Base-by-base conservation (phyloP, 1,140 invertebrate species). In the Pseudomyrmex gracilis region DNA sequence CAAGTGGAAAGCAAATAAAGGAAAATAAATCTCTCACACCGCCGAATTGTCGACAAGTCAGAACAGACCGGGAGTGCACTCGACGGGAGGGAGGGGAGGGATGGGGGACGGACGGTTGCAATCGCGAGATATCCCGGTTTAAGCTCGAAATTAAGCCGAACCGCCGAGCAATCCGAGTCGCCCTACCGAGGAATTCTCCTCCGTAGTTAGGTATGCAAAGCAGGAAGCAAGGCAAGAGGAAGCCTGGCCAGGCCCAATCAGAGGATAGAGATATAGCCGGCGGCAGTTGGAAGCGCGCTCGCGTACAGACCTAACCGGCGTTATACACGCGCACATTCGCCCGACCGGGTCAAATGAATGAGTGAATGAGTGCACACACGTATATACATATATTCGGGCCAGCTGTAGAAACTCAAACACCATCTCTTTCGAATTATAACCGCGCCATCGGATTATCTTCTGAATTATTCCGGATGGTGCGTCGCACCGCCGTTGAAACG, bases 131-230 rank as follows among this genome's bases (percentile, higher is more conserved):
- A 85, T 85, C 58, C 67, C 53, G 76, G 80, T 86, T 90, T 87
- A 73, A 87, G 61, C 82, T 87, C 17, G 77, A 86, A 89, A 87
- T 90, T 89, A 89, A 90, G 86, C 83, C 73, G 87, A 89, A 87
- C 71, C 77, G 73, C 71, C 77, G 73, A 90, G 76, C 82, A 78
- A 89, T 89, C 85, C 66, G 71, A 70, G 86, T 87, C 83, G 82
- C 83, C 84, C 85, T 85, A 76, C 22, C 66, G 83, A 70, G 77
- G 84, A 78, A 88, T 85, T 87, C 86, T 58, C 67, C 89, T 87
- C 57, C 82, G 87, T 91, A 90, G 90, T 91, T 91, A 91, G 88
- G 87, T 90, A 91, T 91, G 90, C 90, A 90, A 90, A 91, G 82
- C 85, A 90, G 88, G 58, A 82, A 88, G 76, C 78, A 82, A 84